Evolutionary conservation across 2,113 vertebrate genomes (phyloP).

Genomic region (Nothoprocta perdicaria): DNA sequence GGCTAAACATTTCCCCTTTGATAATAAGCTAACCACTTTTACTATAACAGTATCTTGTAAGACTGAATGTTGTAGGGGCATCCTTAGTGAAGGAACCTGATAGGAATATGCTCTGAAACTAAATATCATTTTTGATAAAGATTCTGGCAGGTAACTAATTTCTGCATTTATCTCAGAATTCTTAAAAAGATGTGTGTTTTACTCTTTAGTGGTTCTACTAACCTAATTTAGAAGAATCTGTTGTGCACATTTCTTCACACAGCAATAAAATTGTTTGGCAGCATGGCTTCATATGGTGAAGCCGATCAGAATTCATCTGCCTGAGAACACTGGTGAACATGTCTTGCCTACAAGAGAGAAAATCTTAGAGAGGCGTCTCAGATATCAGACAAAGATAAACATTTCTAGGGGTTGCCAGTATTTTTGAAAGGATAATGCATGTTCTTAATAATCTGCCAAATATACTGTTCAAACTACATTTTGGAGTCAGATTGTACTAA

Average conservation of each 20-base stretch:
- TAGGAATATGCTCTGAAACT: background rate
- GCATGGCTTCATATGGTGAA: background rate
- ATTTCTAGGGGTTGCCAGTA: background rate
- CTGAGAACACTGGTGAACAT: background rate
- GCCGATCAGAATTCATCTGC: background rate
- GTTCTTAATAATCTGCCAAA: constrained; percentile 19
- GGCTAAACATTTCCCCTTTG: background rate
- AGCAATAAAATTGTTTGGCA: background rate
- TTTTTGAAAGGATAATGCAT: constrained; percentile 7
- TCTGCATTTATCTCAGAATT: background rate
- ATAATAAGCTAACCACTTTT: background rate
- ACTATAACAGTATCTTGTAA: background rate
- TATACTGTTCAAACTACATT: background rate
- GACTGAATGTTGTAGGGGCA: background rate
- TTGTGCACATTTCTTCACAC: background rate
- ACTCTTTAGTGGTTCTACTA: background rate
- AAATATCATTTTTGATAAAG: background rate
- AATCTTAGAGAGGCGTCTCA: background rate
- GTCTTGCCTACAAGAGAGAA: background rate
- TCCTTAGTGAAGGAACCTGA: background rate
- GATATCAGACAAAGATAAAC: background rate
- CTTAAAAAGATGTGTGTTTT: background rate
- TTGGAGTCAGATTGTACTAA: background rate
- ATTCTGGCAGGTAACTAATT: background rate
- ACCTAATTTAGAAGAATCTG: background rate